These are phyloP conservation scores for Drosophila kanapiae DNA, from an alignment of 1,140 invertebrate genomes.

Conservation along the genomic window DNA sequence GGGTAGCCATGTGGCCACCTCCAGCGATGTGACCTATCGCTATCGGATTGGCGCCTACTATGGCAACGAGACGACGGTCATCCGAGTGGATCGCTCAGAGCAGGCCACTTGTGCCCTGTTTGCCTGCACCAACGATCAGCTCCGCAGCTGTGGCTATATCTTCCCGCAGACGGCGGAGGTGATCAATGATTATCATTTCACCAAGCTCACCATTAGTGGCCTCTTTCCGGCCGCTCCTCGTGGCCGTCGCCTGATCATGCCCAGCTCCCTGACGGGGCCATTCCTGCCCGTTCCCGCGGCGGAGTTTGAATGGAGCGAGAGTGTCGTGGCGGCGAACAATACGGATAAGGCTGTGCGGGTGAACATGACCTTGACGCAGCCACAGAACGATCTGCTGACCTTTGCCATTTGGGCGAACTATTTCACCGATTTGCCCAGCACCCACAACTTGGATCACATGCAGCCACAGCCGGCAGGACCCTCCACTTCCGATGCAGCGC, in stretches of 20 bases:
- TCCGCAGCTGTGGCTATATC: slow-evolving; percentile 73
- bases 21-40: slow-evolving; percentile 42
- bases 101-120: slow-evolving; percentile 85
- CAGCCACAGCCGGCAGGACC: slow-evolving; percentile 24
- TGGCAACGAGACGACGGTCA: slow-evolving; percentile 60
- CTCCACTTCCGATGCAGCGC: neutral
- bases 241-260: slow-evolving; percentile 76
- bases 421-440: slow-evolving; percentile 45
- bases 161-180: slow-evolving; percentile 34
- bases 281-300: slow-evolving; percentile 66
- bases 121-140: slow-evolving; percentile 69
- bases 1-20: neutral
- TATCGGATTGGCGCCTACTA: slow-evolving; percentile 85
- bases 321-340: slow-evolving; percentile 9
- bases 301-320: slow-evolving; percentile 55
- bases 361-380: slow-evolving; percentile 15
- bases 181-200: slow-evolving; percentile 58
- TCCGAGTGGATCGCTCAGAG: slow-evolving; percentile 75
- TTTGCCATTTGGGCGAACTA: slow-evolving; percentile 82
- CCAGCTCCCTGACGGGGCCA: slow-evolving; percentile 65
- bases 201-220: slow-evolving; percentile 48
- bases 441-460: slow-evolving; percentile 66
- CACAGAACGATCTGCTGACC: slow-evolving; percentile 71
- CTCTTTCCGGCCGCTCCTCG: slow-evolving; percentile 51
- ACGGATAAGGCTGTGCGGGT: slow-evolving; percentile 6